Conservation (phyloP, 2,888 invertebrate genomes). For the Chromoteleia sp. region DNA sequence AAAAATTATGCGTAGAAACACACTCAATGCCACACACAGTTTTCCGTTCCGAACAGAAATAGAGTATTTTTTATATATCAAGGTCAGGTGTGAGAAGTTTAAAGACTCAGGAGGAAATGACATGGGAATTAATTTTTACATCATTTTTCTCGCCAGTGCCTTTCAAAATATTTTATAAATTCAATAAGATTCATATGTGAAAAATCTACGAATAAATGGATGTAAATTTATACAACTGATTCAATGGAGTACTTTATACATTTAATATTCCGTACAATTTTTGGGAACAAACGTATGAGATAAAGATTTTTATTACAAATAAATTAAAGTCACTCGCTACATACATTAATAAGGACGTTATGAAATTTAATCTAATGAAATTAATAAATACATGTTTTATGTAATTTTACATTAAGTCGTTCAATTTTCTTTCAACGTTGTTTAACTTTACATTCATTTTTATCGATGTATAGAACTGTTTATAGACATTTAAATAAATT, state of each 20-base stretch:
- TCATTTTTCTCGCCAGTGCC: conserved; percentile 51
- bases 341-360: conserved; percentile 11
- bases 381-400: conserved; percentile 6
- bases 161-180: conserved; percentile 40
- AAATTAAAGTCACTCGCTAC: not conserved
- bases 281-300: too few relatives aligned
- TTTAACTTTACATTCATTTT: conserved; percentile 31
- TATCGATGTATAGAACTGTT: not conserved
- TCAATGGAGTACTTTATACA: too few relatives aligned
- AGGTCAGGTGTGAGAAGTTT: not conserved
- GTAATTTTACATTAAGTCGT: not conserved
- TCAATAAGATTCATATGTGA: conserved; percentile 30
- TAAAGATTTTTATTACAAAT: not conserved
- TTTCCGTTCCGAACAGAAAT: conserved; percentile 24
- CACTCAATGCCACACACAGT: too few relatives aligned
- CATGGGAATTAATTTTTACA: conserved; percentile 27
- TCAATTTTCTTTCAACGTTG: not conserved
- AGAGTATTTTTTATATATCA: conserved; percentile 32
- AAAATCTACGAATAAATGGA: conserved; percentile 17
- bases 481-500: not conserved
- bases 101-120: not conserved
- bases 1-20: not conserved
- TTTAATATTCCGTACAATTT: not conserved
- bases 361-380: conserved; percentile 20
- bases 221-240: conserved; percentile 31